Evolutionary conservation across 2,113 vertebrate genomes (phyloP).

Genomic region (Rynchops niger): DNA sequence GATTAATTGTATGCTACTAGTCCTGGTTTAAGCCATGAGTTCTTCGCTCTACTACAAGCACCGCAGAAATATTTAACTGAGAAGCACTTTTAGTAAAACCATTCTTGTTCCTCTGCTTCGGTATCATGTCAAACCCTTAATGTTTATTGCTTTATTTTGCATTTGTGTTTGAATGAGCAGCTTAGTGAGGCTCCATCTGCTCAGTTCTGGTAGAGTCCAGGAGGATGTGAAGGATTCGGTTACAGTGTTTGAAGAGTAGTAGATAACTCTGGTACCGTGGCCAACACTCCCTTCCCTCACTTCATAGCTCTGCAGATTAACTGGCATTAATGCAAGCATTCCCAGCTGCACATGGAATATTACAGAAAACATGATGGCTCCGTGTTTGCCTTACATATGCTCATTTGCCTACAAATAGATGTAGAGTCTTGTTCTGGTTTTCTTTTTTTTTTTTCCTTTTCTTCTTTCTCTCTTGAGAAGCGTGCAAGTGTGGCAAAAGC

Average conservation of each 20-base stretch:
- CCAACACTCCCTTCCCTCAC: background rate
- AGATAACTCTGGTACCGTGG: background rate
- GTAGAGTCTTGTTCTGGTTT: background rate
- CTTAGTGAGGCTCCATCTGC: slow-evolving; percentile 28
- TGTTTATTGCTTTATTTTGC: background rate
- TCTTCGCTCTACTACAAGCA: background rate
- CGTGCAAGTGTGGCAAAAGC: background rate
- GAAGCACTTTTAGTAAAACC: background rate
- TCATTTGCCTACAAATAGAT: background rate
- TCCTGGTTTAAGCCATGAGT: background rate
- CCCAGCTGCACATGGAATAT: background rate
- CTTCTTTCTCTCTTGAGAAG: background rate
- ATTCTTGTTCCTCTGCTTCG: background rate
- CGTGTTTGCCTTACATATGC: background rate
- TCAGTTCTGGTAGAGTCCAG: background rate
- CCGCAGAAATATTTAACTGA: background rate
- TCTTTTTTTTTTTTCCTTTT: background rate
- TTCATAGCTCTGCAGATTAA: background rate
- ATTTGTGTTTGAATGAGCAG: background rate
- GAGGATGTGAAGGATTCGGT: background rate
- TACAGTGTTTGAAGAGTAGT: background rate
- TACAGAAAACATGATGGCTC: background rate
- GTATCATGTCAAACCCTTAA: background rate
- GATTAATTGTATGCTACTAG: background rate
- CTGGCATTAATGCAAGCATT: background rate